Evolutionary conservation across 2,888 invertebrate species (phyloP), one percentile per base, ranked within the genome.

Genomic region (Adelognathus sp.): DNA sequence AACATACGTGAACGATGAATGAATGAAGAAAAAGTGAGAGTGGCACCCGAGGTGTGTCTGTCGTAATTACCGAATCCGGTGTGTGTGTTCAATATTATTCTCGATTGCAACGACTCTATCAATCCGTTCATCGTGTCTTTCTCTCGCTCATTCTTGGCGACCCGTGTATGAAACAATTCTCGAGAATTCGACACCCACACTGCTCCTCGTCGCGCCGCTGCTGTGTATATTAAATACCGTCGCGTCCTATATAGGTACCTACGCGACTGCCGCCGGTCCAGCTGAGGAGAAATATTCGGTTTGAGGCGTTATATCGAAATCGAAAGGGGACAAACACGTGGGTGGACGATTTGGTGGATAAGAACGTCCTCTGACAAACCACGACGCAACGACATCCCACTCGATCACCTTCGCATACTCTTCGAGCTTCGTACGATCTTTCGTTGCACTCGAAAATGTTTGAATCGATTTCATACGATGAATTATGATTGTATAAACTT

Each of bases 161-260:
- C n/a, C n/a, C n/a, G 7, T 41, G 16, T 36, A 27, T 29, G 4
- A 39, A 72, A 24, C 27, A 64, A 67, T 76, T 72, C 39, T 75
- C 64, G 60, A 70, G 64, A 27, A 70, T 69, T 76, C 36, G 44
- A 76, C 81, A 46, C 81, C 81, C 79, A 81, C 81, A 67, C 54
- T 46, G n/a, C 46, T 3, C 39, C 31, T 63, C 31, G 33, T 18
- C 46, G 11, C 36, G 52, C 33, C 36, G 14, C 50, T 18, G 46
- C n/a, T n/a, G n/a, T n/a, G n/a, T n/a, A n/a, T 63, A 29, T 54
- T 36, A 58, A 67, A 61, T 61, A 33, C 75, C 54, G 31, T 39
- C 31, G 27, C 9, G 61, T 70, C 61, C 44, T 3, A 7, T 39
- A 27, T n/a, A n/a, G n/a, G 14, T 67, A 54, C 67, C 54, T 54